Percentiles rank a stretch among this genome's conserved stretches.
Conservation (phyloP, 2,113 vertebrate species). For the Oenanthe melanoleuca region DNA sequence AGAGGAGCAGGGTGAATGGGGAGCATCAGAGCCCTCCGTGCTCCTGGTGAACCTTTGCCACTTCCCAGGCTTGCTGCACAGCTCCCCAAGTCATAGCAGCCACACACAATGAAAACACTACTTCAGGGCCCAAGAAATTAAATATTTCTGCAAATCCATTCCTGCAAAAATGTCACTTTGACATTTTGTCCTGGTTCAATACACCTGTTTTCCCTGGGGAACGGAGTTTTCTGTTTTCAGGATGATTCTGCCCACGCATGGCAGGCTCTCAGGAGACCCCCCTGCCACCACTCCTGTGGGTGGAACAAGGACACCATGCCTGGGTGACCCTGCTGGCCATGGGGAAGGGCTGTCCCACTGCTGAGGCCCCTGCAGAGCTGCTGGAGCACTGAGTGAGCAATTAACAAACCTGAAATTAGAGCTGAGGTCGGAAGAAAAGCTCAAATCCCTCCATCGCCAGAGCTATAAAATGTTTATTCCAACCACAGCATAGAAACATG, state of each 20-base stretch:
- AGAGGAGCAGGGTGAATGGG: background rate
- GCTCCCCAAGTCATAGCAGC: background rate
- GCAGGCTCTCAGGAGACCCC: fast-evolving
- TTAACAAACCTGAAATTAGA: background rate
- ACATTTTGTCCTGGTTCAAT: background rate
- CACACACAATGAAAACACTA: background rate
- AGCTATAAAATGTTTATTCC: background rate
- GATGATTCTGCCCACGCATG: fast-evolving
- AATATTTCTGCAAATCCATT: constrained; percentile 28
- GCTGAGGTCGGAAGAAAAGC: background rate
- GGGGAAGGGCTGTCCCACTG: background rate
- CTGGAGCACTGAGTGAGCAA: background rate
- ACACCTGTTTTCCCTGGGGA: background rate
- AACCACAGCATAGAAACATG: background rate
- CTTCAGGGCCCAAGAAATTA: background rate
- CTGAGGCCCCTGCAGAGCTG: background rate
- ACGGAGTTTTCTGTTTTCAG: background rate
- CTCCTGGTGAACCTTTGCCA: background rate
- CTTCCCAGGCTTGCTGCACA: background rate
- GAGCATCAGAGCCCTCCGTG: background rate
- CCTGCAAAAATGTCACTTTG: background rate
- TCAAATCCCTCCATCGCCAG: background rate
- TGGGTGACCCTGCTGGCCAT: background rate
- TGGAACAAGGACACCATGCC: fast-evolving
- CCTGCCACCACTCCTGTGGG: fast-evolving